Conservation (phyloP, 2,888 invertebrate genomes). For the Drosophila mettleri region DNA sequence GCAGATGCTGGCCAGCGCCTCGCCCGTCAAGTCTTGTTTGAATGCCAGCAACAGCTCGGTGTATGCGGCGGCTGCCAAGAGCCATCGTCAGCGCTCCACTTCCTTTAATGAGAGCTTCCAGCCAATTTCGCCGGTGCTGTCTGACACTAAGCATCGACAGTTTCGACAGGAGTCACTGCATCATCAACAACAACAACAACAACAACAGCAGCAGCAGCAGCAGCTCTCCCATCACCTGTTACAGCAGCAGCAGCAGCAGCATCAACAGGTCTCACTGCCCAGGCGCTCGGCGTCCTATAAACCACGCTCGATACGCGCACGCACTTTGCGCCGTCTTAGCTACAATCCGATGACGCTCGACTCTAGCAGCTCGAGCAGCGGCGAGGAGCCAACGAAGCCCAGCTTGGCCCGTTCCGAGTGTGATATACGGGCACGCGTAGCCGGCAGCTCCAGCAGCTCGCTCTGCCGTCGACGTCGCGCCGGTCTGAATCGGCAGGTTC, state of each 20-base stretch:
- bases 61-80: constrained; percentile 66
- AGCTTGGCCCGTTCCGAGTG: constrained; percentile 87
- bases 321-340: constrained; percentile 86
- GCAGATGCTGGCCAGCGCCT: constrained; percentile 72
- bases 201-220: constrained; percentile 31
- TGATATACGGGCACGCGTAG: constrained; percentile 85
- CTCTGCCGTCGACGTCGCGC: constrained; percentile 79
- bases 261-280: constrained; percentile 48
- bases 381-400: constrained; percentile 85
- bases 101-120: constrained; percentile 86
- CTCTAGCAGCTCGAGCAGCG: constrained; percentile 86
- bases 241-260: constrained; percentile 24
- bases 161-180: constrained; percentile 56
- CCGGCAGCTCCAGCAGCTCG: constrained; percentile 61
- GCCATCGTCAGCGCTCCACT: constrained; percentile 85
- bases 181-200: constrained; percentile 38
- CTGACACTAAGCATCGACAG: constrained; percentile 57
- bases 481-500: constrained; percentile 82
- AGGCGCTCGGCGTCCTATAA: constrained; percentile 78
- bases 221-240: constrained; percentile 21
- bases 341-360: constrained; percentile 87
- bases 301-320: constrained; percentile 86
- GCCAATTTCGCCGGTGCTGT: constrained; percentile 81
- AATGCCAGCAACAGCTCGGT: constrained; percentile 81
- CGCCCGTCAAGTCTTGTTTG: constrained; percentile 79